These are phyloP conservation scores for Trachops cirrhosus DNA, from an alignment of 2,797 vertebrate species.

Conservation along the genomic window DNA sequence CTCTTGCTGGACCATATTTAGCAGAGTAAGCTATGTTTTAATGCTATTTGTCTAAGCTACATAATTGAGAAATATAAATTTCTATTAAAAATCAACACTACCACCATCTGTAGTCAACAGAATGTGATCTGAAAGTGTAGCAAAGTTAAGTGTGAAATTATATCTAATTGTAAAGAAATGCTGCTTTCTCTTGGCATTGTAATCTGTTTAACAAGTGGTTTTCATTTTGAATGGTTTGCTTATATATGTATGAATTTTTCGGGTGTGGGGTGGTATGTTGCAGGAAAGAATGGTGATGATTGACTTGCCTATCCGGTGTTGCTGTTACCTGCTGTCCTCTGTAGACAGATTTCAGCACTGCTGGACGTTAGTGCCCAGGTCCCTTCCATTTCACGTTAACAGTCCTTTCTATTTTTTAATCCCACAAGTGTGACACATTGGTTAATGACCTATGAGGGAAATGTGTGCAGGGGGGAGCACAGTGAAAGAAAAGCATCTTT, in stretches of 20 bases:
- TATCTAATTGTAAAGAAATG: conserved; percentile 26
- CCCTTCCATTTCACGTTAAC: not conserved
- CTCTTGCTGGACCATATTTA: not conserved
- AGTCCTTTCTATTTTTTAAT: not conserved
- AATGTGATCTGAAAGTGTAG: not conserved
- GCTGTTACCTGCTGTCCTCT: not conserved
- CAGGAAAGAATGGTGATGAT: not conserved
- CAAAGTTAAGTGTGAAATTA: conserved; percentile 33
- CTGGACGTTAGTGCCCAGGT: not conserved
- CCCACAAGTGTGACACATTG: not conserved
- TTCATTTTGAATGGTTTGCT: not conserved
- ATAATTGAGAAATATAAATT: conserved; percentile 46
- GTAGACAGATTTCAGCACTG: not conserved
- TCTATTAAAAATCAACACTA: not conserved
- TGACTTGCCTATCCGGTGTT: not conserved
- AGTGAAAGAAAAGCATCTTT: not conserved
- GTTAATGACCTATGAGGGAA: not conserved
- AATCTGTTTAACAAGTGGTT: not conserved
- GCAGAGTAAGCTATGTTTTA: not conserved
- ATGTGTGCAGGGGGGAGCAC: not conserved
- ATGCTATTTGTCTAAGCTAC: not conserved
- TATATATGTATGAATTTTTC: not conserved
- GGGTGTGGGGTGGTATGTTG: not conserved
- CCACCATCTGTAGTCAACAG: not conserved
- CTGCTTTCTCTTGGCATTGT: not conserved